These are phyloP conservation scores for Rosalia funebris DNA, from an alignment of 2,888 invertebrate genomes.

Conservation along the genomic window DNA sequence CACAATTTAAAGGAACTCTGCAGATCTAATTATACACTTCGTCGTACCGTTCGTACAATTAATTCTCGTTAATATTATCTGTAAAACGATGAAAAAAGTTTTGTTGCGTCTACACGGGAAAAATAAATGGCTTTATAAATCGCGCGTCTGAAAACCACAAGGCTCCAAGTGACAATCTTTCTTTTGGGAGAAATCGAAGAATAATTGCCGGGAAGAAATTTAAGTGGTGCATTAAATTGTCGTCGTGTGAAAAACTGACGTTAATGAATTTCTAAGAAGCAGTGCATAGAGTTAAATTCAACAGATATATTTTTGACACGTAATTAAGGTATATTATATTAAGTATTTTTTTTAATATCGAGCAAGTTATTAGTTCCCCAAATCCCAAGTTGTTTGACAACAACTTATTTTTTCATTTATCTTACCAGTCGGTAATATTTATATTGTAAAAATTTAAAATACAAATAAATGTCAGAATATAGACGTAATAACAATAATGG, in stretches of 20 bases:
- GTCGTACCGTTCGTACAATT: conserved; percentile 5
- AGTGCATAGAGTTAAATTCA: background rate
- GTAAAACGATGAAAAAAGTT: background rate
- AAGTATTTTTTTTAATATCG: background rate
- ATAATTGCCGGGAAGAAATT: too few species aligned
- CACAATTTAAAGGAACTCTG: conserved; percentile 17
- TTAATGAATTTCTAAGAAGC: background rate
- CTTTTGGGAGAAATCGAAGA: too few species aligned
- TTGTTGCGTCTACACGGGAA: background rate
- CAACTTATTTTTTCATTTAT: too few species aligned
- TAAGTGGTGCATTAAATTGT: too few species aligned
- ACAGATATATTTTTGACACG: background rate
- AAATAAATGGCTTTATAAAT: background rate
- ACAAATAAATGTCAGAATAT: too few species aligned
- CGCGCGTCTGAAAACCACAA: too few species aligned
- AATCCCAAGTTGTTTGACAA: too few species aligned
- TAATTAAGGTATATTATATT: background rate
- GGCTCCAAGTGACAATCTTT: too few species aligned
- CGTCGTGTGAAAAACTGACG: background rate
- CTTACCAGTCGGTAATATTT: too few species aligned
- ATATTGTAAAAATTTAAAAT: too few species aligned
- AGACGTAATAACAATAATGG: too few species aligned
- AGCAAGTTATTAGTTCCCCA: background rate
- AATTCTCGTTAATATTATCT: conserved; percentile 14
- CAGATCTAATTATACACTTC: conserved; percentile 25